Evolutionary conservation across 2,113 vertebrate genomes (phyloP).

Genomic region (Mola mola): DNA sequence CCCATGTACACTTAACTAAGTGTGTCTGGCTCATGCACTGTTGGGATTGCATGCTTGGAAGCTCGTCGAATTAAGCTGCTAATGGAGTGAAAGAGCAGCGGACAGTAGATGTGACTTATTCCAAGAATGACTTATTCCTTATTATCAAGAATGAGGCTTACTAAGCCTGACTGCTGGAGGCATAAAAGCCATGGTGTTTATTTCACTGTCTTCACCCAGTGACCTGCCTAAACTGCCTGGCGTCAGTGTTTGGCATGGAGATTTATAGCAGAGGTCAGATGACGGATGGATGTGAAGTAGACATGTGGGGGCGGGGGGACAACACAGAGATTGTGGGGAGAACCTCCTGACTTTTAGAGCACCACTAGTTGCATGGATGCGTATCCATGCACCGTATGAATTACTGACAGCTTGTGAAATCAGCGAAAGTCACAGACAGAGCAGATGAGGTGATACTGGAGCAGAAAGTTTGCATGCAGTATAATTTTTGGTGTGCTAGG

Average conservation of each 20-base stretch:
- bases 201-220: constrained; percentile 35
- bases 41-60: constrained; percentile 22
- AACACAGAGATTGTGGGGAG: constrained; percentile 13
- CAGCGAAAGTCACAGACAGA: too few relatives aligned
- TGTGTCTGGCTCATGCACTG: not conserved
- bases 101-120: constrained; percentile 70
- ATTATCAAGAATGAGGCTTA: constrained; percentile 62
- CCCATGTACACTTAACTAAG: not conserved
- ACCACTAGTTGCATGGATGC: not conserved
- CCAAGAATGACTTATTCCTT: too few relatives aligned
- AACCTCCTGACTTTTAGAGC: not conserved
- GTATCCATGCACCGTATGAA: not conserved
- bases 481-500: too few relatives aligned
- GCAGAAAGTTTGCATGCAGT: too few relatives aligned
- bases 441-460: too few relatives aligned
- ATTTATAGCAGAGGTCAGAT: constrained; percentile 58
- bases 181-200: constrained; percentile 65
- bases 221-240: constrained; percentile 62
- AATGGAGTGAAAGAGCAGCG: constrained; percentile 67
- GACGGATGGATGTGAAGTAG: constrained; percentile 23
- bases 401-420: not conserved
- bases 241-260: constrained; percentile 67
- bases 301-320: not conserved
- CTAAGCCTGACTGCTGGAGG: constrained; percentile 38
- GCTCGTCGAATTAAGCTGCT: constrained; percentile 53